These are phyloP conservation scores for Microcebus lehilahytsara DNA, from an alignment of 2,113 vertebrate species.

Conservation along the genomic window DNA sequence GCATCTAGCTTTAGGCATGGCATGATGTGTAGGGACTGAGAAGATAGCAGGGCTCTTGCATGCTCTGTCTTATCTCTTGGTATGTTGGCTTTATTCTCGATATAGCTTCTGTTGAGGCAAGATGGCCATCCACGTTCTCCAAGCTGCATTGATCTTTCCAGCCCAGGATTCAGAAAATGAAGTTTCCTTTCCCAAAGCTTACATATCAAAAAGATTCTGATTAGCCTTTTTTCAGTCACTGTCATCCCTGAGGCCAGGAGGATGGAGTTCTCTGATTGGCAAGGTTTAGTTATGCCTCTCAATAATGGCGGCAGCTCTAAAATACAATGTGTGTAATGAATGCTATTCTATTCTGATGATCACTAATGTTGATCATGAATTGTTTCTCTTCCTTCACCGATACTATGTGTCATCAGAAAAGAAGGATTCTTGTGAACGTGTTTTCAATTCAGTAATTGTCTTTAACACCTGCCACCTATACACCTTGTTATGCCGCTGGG, in stretches of 20 bases:
- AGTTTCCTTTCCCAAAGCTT: not conserved
- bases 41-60: not conserved
- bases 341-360: not conserved
- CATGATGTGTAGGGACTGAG: not conserved
- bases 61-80: not conserved
- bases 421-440: not conserved
- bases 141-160: not conserved
- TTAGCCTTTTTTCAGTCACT: not conserved
- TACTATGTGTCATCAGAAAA: not conserved
- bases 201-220: not conserved
- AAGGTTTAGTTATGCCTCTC: not conserved
- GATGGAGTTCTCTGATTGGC: not conserved
- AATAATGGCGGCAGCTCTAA: not conserved
- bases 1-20: not conserved
- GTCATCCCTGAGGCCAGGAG: not conserved
- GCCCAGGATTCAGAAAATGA: not conserved
- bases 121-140: not conserved
- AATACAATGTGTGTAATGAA: not conserved
- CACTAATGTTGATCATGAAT: not conserved
- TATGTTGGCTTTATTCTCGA: not conserved
- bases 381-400: not conserved
- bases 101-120: not conserved
- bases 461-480: not conserved
- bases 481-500: not conserved
- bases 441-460: slow-evolving; percentile 2